Base-by-base conservation (phyloP, 2,888 invertebrate genomes). In the Spatulosminthurus flaviceps region DNA sequence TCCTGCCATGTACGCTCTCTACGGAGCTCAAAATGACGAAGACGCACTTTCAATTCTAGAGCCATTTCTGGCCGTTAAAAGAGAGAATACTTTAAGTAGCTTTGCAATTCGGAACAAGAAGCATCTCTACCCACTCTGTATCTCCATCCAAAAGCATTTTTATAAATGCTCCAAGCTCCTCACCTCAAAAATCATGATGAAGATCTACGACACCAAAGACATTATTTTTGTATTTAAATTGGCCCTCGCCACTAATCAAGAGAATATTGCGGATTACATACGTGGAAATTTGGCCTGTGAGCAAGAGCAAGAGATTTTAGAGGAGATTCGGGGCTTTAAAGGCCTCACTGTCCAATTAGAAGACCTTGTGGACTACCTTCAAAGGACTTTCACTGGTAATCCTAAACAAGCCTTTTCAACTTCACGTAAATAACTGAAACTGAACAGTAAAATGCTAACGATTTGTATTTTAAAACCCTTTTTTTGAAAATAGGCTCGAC, bases 221-320 rank as follows among this genome's bases (percentile, higher is more conserved):
- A 11, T 64, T 4, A 64, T 64, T 22, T 64, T 24, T 22, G 64
- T n/a, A 9, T 24, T 64, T 2, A 64, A 64, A 26, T 26, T 64
- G 24, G 21, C 64, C 2, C 26, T 64, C 41, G 70, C 22, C 7
- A 70, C 41, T 13, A 70, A 70, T 29, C 70, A 70, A 22, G 41
- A 70, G n/a, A 41, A n/a, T 41, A n/a, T 70, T 1, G 41, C 70
- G 22, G 70, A 70, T 41, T 70, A 11, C 2, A 70, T 70, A n/a
- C 34, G 41, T 0, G 1, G 11, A 34, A 70, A 70, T 19, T 41
- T 70, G n/a, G 22, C 21, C 0, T 16, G 21, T 4, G 1, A n/a
- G n/a, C 34, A 41, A 19, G 41, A 29, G n/a, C 13, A 2, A 2
- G 41, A 29, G 41, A 21, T 70, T 11, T 29, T 70, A 11, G 24